Evolutionary conservation across 1,140 invertebrate species (phyloP).

Genomic region (Nixonia krombeini): DNA sequence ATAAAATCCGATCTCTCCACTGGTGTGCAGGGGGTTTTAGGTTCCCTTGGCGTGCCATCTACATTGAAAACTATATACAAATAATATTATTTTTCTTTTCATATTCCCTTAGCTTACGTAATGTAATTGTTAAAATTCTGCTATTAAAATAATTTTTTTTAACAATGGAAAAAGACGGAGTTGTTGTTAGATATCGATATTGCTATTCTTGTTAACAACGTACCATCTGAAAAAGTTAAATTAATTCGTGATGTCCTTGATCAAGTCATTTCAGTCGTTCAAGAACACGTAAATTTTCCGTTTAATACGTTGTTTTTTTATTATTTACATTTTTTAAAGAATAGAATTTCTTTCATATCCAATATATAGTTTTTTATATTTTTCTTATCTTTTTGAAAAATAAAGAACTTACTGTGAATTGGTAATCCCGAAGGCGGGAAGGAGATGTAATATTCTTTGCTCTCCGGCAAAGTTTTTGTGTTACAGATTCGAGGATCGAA

Average conservation of each 20-base stretch:
- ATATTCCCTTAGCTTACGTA: too few relatives aligned
- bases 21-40: constrained; percentile 57
- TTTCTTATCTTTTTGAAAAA: constrained; percentile 1
- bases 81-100: too few relatives aligned
- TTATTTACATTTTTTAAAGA: too few relatives aligned
- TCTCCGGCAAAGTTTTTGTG: constrained; percentile 31
- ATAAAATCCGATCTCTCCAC: constrained; percentile 23
- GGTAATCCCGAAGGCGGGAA: constrained; percentile 72
- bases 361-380: neutral
- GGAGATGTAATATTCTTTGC: constrained; percentile 70
- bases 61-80: constrained; percentile 53
- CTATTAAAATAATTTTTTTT: neutral
- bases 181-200: neutral
- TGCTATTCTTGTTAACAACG: too few relatives aligned
- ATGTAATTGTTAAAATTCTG: neutral
- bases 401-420: constrained; percentile 66
- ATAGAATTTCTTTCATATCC: too few relatives aligned
- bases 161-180: neutral
- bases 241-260: too few relatives aligned
- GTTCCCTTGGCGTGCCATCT: constrained; percentile 53
- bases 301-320: too few relatives aligned
- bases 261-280: too few relatives aligned
- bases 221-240: too few relatives aligned
- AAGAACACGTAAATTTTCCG: too few relatives aligned
- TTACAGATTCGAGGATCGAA: constrained; percentile 50